Percentiles rank a stretch among this genome's conserved stretches.
Conservation (phyloP, 2,888 invertebrate genomes). For the Mongoloraphidia duomilia region DNA sequence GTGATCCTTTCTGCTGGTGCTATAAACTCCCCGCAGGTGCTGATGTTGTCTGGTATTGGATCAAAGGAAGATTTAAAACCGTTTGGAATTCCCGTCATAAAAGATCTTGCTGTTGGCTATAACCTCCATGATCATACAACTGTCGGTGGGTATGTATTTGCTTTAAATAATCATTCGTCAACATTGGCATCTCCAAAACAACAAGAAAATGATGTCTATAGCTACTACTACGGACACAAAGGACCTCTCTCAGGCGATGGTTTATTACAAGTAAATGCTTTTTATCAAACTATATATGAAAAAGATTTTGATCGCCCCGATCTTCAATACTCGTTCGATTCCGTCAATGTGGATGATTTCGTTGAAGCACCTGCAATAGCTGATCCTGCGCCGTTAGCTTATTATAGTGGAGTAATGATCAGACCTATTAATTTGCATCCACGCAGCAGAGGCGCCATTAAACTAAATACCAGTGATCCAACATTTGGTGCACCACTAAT, state of each 20-base stretch:
- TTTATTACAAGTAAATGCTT: constrained; percentile 40
- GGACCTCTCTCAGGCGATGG: constrained; percentile 41
- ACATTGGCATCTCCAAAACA: constrained; percentile 31
- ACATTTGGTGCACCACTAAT: constrained; percentile 56
- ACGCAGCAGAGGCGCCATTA: constrained; percentile 44
- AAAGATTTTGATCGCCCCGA: constrained; percentile 37
- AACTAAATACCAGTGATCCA: constrained; percentile 55
- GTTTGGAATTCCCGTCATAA: constrained; percentile 38
- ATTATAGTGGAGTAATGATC: constrained; percentile 44
- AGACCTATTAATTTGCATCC: constrained; percentile 48
- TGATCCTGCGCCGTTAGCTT: constrained; percentile 39
- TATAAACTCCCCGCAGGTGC: constrained; percentile 45
- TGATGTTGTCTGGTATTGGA: constrained; percentile 54
- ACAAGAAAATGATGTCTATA: constrained; percentile 30
- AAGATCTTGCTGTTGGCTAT: constrained; percentile 52
- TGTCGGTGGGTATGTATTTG: constrained; percentile 39
- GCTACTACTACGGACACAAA: constrained; percentile 28
- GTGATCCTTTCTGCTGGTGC: constrained; percentile 45
- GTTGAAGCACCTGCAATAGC: constrained; percentile 37
- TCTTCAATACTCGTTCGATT: constrained; percentile 51
- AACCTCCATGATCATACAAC: constrained; percentile 67
- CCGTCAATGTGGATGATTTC: constrained; percentile 39
- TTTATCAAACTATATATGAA: constrained; percentile 43
- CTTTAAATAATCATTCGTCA: constrained; percentile 39
- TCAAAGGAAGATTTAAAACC: constrained; percentile 37